A percentile compares a stretch with the other conserved stretches of the same genome.
These are phyloP conservation scores for Rhadinocentrus ornatus DNA, from an alignment of 2,797 vertebrate genomes.

Conservation along the genomic window DNA sequence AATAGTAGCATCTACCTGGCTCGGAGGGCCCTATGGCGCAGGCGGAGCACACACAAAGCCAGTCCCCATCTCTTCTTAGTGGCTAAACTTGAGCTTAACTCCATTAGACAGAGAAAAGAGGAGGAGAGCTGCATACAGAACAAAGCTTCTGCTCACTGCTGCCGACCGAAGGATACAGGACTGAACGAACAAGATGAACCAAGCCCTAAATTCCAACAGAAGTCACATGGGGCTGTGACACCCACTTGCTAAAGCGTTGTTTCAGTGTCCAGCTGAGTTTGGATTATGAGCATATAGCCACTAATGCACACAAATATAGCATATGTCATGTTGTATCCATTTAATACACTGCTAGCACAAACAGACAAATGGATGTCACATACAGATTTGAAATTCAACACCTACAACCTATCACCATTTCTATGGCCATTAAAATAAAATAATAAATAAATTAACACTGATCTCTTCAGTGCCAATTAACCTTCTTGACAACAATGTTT, in stretches of 20 bases:
- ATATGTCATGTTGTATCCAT: background rate
- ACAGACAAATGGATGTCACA: constrained; percentile 27
- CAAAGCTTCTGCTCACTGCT: constrained; percentile 23
- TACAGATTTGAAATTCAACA: constrained; percentile 38
- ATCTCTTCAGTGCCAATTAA: constrained; percentile 9
- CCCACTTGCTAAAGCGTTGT: constrained; percentile 64
- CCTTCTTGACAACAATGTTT: constrained; percentile 2
- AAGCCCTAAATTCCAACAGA: constrained; percentile 66
- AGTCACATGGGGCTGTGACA: constrained; percentile 74
- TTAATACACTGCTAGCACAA: constrained; percentile 2
- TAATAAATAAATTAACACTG: too few species aligned
- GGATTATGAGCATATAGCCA: constrained; percentile 13
- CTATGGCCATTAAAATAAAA: constrained; percentile 32
- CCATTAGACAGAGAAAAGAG: constrained; percentile 61
- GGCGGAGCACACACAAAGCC: constrained; percentile 76
- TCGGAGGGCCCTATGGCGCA: constrained; percentile 78
- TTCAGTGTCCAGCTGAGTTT: constrained; percentile 28
- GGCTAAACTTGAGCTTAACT: constrained; percentile 50
- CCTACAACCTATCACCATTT: constrained; percentile 25
- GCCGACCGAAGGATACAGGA: constrained; percentile 18
- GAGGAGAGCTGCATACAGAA: constrained; percentile 13
- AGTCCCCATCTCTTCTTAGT: constrained; percentile 74
- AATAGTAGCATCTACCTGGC: constrained; percentile 69
- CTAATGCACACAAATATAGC: constrained; percentile 7
- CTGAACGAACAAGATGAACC: constrained; percentile 35